Evolutionary conservation across 2,797 vertebrate species (phyloP).

Genomic region (Sebastes trivittatus): DNA sequence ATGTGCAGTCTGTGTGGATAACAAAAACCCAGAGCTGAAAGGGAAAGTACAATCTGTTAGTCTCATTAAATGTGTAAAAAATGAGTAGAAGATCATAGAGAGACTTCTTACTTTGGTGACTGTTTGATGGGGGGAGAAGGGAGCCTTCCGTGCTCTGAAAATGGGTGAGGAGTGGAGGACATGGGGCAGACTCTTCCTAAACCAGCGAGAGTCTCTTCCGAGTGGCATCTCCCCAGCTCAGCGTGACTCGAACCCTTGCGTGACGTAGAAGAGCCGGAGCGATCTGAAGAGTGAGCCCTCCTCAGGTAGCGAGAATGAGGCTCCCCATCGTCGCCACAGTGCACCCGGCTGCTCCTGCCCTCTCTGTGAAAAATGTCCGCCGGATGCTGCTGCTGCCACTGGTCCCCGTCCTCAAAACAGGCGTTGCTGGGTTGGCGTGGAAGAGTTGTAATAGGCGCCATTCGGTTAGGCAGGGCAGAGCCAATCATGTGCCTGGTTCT

Average conservation of each 20-base stretch:
- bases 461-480: slow-evolving; percentile 91
- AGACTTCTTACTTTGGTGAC: slow-evolving; percentile 83
- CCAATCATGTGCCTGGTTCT: slow-evolving; percentile 86
- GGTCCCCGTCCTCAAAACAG: slow-evolving; percentile 79
- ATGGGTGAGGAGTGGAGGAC: slow-evolving; percentile 74
- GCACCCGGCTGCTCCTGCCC: slow-evolving; percentile 74
- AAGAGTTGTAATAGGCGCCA: slow-evolving; percentile 82
- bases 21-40: slow-evolving; percentile 83
- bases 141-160: slow-evolving; percentile 81
- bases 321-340: slow-evolving; percentile 74
- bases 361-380: slow-evolving; percentile 68
- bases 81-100: neutral
- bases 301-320: slow-evolving; percentile 92
- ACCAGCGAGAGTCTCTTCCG: slow-evolving; percentile 86
- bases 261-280: slow-evolving; percentile 75
- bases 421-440: slow-evolving; percentile 72
- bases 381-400: slow-evolving; percentile 75
- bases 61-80: neutral
- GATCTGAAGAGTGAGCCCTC: slow-evolving; percentile 93
- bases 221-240: slow-evolving; percentile 87
- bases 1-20: slow-evolving; percentile 77
- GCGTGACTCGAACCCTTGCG: slow-evolving; percentile 50
- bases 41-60: slow-evolving; percentile 20
- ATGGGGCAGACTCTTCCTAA: slow-evolving; percentile 75
- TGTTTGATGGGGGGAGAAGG: slow-evolving; percentile 88